Base-by-base conservation (phyloP, 2,888 invertebrate species). In the Trisateles emortualis region DNA sequence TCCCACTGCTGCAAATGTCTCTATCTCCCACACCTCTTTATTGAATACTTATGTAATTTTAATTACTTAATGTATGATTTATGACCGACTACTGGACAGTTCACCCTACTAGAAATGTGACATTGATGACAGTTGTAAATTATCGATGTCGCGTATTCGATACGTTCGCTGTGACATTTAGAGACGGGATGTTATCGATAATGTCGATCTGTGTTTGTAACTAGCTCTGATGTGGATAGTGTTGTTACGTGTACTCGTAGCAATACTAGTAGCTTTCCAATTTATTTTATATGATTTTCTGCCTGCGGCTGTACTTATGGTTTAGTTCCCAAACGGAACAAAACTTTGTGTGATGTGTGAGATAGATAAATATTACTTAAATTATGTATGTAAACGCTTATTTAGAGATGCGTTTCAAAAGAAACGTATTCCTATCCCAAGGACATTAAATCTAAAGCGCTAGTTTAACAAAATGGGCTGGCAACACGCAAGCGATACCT, bases 61-160 rank as follows among this genome's bases (percentile, higher is more conserved):
- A 13, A 14, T 9, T 22, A 22, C 11, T 16, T 24, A 19, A 16
- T 38, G 11, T 38, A 39, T 16, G 16, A 22, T 22, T 11, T 10
- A 32, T 38, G 19, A 14, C 11, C 36, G 16, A 11, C n/a, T 9
- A 22, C 36, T 49, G 19, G 6, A 14, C 6, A 14, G 10, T 36
- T 9, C n/a, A 14, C 51, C 52, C 40, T 64, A 54, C 40, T 50
- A 64, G 45, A 41, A 50, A 57, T 55, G 64, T 62, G 71, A 73
- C 80, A 79, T 58, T 59, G 76, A 74, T 77, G 81, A 81, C 81
- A 79, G 70, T 72, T 68, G 70, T 68, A 55, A 61, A 69, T 59
- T 59, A 17, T 75, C 78, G 73, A 76, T 75, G 76, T 72, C 72
- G 47, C 59, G 36, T 73, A 52, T 74, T n/a, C 68, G 74, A 69